A percentile compares a stretch with the other conserved stretches of the same genome.
Evolutionary conservation across 2,797 vertebrate species (phyloP).

Genomic region (Pelochelys cantorii): DNA sequence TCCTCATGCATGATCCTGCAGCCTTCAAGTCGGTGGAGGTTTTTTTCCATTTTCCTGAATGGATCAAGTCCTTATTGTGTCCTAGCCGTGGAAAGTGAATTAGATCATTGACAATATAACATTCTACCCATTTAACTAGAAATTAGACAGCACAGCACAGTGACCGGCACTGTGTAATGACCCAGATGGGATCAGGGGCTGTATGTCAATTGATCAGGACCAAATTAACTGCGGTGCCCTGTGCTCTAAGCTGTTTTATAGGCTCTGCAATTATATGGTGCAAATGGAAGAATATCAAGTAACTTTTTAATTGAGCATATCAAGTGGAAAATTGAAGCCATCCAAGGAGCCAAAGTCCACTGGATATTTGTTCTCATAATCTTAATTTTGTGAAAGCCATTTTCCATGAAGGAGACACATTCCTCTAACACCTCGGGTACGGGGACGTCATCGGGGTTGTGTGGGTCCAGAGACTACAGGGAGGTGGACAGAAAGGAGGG

Average conservation of each 20-base stretch:
- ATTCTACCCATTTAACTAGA: background rate
- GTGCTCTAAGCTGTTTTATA: background rate
- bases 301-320: background rate
- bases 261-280: background rate
- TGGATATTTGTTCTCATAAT: background rate
- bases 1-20: rapidly evolving
- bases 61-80: background rate
- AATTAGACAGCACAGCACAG: background rate
- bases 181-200: background rate
- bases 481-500: too few species aligned
- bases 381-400: background rate
- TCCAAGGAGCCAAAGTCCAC: background rate
- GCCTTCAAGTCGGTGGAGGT: rapidly evolving
- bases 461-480: too few species aligned
- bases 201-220: background rate
- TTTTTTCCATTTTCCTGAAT: rapidly evolving
- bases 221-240: background rate
- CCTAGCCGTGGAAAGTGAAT: background rate
- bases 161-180: background rate
- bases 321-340: background rate
- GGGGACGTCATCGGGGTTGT: too few species aligned
- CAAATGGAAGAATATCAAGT: background rate
- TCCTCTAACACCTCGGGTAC: background rate
- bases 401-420: background rate
- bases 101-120: background rate